Percentiles rank a stretch among this genome's conserved stretches.
Evolutionary conservation across 2,113 vertebrate genomes (phyloP).

Genomic region (Bettongia penicillata): DNA sequence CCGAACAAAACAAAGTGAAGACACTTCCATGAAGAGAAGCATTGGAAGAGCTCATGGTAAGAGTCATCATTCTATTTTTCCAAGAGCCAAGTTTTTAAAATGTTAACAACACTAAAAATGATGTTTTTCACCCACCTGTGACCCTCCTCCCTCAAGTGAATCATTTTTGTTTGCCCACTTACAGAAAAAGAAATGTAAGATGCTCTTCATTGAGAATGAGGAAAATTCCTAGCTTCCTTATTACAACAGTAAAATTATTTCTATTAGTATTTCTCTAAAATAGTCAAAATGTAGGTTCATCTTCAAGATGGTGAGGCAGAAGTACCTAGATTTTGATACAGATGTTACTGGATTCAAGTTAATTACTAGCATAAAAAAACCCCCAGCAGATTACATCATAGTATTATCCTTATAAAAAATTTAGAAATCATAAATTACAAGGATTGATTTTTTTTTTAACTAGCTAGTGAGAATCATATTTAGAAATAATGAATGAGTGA

Average conservation of each 20-base stretch:
- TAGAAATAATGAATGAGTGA: background rate
- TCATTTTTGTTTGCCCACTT: slow-evolving; percentile 5
- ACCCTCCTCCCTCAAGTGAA: background rate
- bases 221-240: slow-evolving; percentile 29
- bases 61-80: slow-evolving; percentile 4
- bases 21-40: slow-evolving; percentile 31
- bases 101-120: slow-evolving; percentile 44
- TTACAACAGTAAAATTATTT: slow-evolving; percentile 18
- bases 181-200: slow-evolving; percentile 44
- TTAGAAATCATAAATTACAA: background rate
- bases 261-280: slow-evolving; percentile 41
- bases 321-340: background rate
- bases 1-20: slow-evolving; percentile 38
- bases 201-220: slow-evolving; percentile 29
- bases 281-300: slow-evolving; percentile 16
- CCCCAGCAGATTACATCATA: slow-evolving; percentile 11
- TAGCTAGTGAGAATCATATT: background rate
- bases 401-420: background rate
- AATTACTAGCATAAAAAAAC: slow-evolving; percentile 10
- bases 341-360: background rate
- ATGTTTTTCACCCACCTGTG: slow-evolving; percentile 30
- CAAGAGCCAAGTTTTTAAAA: slow-evolving; percentile 24
- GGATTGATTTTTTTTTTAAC: background rate
- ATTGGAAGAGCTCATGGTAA: slow-evolving; percentile 33
- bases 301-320: slow-evolving; percentile 39